Evolutionary conservation across 2,113 vertebrate species (phyloP), one percentile per base, ranked within the genome.

Genomic region (Panthera tigris): DNA sequence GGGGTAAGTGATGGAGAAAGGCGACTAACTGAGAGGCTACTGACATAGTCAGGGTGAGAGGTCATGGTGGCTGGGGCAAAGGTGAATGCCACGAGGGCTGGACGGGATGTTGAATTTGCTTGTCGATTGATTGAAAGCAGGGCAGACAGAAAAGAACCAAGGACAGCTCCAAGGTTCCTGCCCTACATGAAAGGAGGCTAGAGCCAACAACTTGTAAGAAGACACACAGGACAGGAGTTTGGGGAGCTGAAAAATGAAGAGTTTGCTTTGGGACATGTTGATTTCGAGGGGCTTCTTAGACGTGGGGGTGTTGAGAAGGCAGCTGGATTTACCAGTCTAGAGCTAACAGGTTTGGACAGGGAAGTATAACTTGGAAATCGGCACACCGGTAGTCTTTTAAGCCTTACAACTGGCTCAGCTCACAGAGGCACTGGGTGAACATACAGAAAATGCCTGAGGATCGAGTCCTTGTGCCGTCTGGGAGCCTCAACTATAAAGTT

Each of bases 401-500:
- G 41, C 7, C 50, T 21, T 29, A 8, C 71, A 71, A 66, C 45
- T 55, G 52, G 52, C 27, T 45, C 27, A 79, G 7, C 7, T 84
- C 4, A 73, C 19, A 52, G 83, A 80, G 18, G 0, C 6, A 18
- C 25, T 33, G 3, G 89, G n/a, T 86, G 41, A 69, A 36, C 84
- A 27, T 0, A 68, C 7, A 65, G 31, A 48, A 81, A 63, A 69
- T 23, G 48, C 25, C 5, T 36, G 18, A 80, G 61, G 23, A 23
- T 27, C 0, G 50, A 52, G 39, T 65, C 48, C 45, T 31, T 6
- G 11, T 14, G 10, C 41, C 25, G 1, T 65, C 79, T 0, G 0
- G 14, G 18, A 76, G 36, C 33, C 45, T 65, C 52, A 52, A 74
- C 45, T 76, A 39, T 13, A 12, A 45, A 11, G 0, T 33, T 97